Conservation (phyloP, 2,113 vertebrate species). For the Sylvilagus bachmani region DNA sequence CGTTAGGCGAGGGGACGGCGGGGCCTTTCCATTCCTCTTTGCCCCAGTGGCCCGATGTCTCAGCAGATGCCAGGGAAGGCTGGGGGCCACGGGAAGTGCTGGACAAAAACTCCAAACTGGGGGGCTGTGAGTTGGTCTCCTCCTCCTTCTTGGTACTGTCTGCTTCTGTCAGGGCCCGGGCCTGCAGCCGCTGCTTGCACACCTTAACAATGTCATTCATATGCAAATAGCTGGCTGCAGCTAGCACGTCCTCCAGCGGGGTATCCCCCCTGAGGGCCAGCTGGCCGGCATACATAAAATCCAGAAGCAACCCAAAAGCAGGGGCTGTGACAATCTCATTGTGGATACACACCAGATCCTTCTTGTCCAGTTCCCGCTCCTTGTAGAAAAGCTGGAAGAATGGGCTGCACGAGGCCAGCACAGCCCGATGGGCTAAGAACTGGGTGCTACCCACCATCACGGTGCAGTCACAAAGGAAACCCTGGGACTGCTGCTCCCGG, state of each 20-base stretch:
- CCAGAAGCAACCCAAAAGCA: conserved; percentile 94
- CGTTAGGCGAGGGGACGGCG: conserved; percentile 54
- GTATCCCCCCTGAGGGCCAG: conserved; percentile 91
- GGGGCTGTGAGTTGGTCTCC: conserved; percentile 65
- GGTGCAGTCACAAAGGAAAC: conserved; percentile 96
- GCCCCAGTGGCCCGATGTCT: conserved; percentile 49
- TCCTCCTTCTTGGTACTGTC: conserved; percentile 97
- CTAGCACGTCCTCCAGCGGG: conserved; percentile 95
- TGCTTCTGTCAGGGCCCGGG: conserved; percentile 92
- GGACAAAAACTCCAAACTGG: conserved; percentile 68
- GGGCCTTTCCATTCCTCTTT: conserved; percentile 76
- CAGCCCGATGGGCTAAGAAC: conserved; percentile 94
- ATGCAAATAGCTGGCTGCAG: conserved; percentile 96
- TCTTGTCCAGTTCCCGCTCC: conserved; percentile 89
- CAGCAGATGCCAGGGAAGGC: conserved; percentile 45
- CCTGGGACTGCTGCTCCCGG: conserved; percentile 93
- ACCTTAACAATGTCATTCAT: conserved; percentile 98
- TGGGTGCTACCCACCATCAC: conserved; percentile 92
- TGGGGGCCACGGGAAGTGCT: conserved; percentile 64
- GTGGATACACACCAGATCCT: conserved; percentile 92
- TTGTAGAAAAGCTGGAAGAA: conserved; percentile 98
- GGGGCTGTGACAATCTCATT: conserved; percentile 95
- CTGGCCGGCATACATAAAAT: conserved; percentile 96
- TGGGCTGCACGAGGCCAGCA: conserved; percentile 95
- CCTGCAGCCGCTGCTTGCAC: conserved; percentile 94